Base-by-base conservation (phyloP, 2,888 invertebrate genomes). In the Diarsia mendica region DNA sequence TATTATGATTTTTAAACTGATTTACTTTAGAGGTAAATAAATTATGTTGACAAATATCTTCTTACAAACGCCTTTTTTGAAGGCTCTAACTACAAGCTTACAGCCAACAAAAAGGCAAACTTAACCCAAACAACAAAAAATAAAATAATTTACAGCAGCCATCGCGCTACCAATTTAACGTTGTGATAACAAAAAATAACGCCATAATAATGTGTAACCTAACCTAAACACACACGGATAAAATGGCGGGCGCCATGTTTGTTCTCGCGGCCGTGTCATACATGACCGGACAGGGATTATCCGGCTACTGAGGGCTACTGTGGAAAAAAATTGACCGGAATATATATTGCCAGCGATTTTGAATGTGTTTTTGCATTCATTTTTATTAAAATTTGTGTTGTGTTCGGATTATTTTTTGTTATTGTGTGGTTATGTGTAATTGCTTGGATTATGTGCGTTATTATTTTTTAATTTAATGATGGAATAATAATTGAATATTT, bases 211-310 rank as follows among this genome's bases (percentile, higher is more conserved):
- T 91, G 92, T 94, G 94, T 94, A 93, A 94, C 92, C 89, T 88
- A 91, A 90, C 95, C 95, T 94, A 95, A 95, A 92, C 93, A 94
- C 94, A 95, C 95, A 91, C 82, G 82, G 61, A 33, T 90, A 90
- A 93, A 94, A 94, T 93, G 91, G 93, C 90, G 80, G 83, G 85
- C 60, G 91, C 91, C 91, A 91, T 94, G 90, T 95, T 94, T 93
- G 91, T 90, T 91, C 89, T 89, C 87, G 87, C 89, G 91, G 85
- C 90, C 95, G 95, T 95, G 95, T 95, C 93, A 92, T 92, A 95
- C 94, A 94, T 91, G 90, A 90, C 90, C 89, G 88, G 87, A 84
- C 84, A 84, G 78, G 94, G 95, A 95, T 95, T 95, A 95, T 93
- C 94, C 93, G 90, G 88, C 79, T 79, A 74, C 82, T 84, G 84